Base-by-base conservation (phyloP, 1,140 invertebrate genomes). In the Bombus difficillimus region DNA sequence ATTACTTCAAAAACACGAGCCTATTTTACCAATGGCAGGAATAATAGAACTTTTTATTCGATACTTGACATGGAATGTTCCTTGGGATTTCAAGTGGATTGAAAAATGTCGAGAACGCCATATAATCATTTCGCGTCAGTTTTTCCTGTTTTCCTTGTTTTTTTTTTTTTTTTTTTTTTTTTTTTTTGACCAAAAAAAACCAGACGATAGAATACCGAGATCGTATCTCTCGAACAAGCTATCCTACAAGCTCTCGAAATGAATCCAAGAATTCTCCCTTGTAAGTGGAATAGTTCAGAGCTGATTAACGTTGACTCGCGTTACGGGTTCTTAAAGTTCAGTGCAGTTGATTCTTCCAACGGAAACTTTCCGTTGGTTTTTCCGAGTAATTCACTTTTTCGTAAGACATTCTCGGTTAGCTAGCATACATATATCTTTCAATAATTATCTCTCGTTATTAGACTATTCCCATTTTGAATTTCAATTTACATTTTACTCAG, bases 241-340 rank as follows among this genome's bases (percentile, higher is more conserved):
- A 18, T 47, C 34, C 28, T 81, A 72, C 41, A 71, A 81, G 47
- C 66, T 72, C 39, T n/a, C 79, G n/a, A 81, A 81, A 59, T 12
- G 13, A 62, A 73, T 81, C 68, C 68, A 59, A 59, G 47, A 62
- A 73, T 73, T 25, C 37, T 59, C 28, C 1, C 22, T 59, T 41
- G 37, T 6, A 72, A 15, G 37, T 59, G 39, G 76, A 78, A 43
- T 64, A 43, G 39, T 72, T 37, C 32, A 37, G 8, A n/a, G 13
- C 10, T 73, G 68, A 81, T 81, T 69, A 73, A 59, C 57, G n/a
- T 53, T 59, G 47, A 62, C 37, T 62, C 68, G 22, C 9, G 37
- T 81, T 81, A 73, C 69, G 15, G 28, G 6, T 57, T 39, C 28
- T 68, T 18, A 28, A 59, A 39, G 18, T 59, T n/a, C 10, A 62